A percentile compares a stretch with the other conserved stretches of the same genome.
Evolutionary conservation across 2,888 invertebrate species (phyloP).

Genomic region (Ophion ellenae): DNA sequence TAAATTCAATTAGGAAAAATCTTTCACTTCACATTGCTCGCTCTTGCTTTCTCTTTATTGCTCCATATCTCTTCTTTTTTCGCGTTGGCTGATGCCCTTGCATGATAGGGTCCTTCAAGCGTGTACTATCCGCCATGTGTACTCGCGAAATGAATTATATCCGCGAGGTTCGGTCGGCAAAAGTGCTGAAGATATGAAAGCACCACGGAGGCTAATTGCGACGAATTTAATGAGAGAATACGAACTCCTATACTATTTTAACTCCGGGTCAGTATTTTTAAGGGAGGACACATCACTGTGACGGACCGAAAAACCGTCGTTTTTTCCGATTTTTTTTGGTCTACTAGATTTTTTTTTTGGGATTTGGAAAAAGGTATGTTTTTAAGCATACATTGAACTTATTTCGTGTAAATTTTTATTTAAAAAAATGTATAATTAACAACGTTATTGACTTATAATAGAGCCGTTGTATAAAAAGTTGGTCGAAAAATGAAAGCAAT

Average conservation of each 20-base stretch:
- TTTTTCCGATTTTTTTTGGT: too few relatives aligned
- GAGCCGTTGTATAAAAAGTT: too few relatives aligned
- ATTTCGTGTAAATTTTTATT: too few relatives aligned
- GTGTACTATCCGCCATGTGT: conserved; percentile 42
- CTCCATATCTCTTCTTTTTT: conserved; percentile 11
- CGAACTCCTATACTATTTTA: conserved; percentile 28
- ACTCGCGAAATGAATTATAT: conserved; percentile 43
- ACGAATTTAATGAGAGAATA: conserved; percentile 35
- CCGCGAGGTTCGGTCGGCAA: not conserved
- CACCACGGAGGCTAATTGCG: conserved; percentile 44
- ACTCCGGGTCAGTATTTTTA: not conserved
- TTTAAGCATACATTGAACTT: too few relatives aligned
- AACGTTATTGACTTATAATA: too few relatives aligned
- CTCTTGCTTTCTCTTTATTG: not conserved
- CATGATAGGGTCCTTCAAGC: conserved; percentile 6
- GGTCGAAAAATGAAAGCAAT: too few relatives aligned
- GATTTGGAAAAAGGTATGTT: too few relatives aligned
- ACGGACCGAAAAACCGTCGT: too few relatives aligned
- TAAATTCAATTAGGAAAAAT: conserved; percentile 64
- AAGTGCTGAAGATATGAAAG: not conserved
- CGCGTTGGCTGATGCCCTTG: conserved; percentile 35
- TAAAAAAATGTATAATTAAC: too few relatives aligned
- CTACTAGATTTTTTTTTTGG: too few relatives aligned
- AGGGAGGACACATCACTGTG: not conserved
- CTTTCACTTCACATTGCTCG: not conserved